Evolutionary conservation across 1,140 invertebrate genomes (phyloP).

Genomic region (Physella acuta): DNA sequence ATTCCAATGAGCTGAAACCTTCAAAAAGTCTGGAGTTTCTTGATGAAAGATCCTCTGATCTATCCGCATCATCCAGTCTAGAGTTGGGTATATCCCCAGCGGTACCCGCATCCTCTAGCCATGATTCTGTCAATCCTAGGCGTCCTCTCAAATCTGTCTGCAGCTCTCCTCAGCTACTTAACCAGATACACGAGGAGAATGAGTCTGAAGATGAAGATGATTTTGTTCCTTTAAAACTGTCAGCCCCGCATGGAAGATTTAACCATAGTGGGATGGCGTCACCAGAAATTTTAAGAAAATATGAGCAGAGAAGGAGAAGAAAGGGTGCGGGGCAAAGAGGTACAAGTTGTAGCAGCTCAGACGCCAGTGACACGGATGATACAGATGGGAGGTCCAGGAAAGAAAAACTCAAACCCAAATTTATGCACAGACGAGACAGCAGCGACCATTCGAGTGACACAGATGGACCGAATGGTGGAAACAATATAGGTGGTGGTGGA

Average conservation of each 20-base stretch:
- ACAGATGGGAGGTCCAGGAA: constrained; percentile 79
- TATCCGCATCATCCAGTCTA: constrained; percentile 41
- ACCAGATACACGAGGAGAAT: constrained; percentile 75
- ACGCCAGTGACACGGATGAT: constrained; percentile 84
- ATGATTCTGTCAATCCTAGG: constrained; percentile 34
- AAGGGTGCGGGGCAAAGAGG: constrained; percentile 76
- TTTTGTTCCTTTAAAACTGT: constrained; percentile 44
- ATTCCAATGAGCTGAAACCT: constrained; percentile 35
- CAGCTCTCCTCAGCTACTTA: constrained; percentile 69
- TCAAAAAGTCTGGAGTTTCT: constrained; percentile 51
- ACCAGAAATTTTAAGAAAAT: constrained; percentile 61
- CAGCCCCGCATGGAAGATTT: constrained; percentile 33
- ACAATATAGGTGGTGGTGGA: constrained; percentile 36
- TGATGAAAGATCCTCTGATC: constrained; percentile 33
- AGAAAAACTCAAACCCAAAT: constrained; percentile 68
- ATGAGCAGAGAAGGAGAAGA: constrained; percentile 66
- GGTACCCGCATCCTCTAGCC: background rate
- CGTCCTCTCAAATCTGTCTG: constrained; percentile 62
- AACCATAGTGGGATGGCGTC: constrained; percentile 45
- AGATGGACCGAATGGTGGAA: constrained; percentile 44
- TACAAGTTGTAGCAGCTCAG: constrained; percentile 84
- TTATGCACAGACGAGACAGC: constrained; percentile 54
- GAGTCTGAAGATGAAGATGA: constrained; percentile 60
- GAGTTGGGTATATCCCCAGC: constrained; percentile 6
- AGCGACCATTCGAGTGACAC: constrained; percentile 60